phyloP scores from a whole-genome alignment of 2,888 invertebrate genomes.

The Pterostichus madidus region DNA sequence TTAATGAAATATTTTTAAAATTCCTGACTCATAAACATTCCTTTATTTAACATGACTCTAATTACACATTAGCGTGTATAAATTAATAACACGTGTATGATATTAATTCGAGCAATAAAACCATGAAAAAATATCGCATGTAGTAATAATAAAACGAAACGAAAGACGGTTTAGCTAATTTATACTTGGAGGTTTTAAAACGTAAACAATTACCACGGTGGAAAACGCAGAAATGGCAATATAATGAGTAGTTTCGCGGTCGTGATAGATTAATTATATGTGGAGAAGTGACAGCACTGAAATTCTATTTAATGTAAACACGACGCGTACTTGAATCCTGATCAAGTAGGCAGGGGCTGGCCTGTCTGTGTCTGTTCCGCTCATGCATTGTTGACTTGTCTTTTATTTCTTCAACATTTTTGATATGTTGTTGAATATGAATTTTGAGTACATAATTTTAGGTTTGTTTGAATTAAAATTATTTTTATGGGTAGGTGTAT shows the following conservation, averaged over 20 bases:
- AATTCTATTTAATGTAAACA: constrained; percentile 70
- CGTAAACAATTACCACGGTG: constrained; percentile 64
- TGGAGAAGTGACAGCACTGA: constrained; percentile 69
- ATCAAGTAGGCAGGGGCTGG: constrained; percentile 31
- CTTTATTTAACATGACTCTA: constrained; percentile 55
- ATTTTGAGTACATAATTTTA: constrained; percentile 49
- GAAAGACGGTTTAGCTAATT: constrained; percentile 59
- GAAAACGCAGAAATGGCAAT: constrained; percentile 66
- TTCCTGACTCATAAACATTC: constrained; percentile 29
- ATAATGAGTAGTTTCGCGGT: constrained; percentile 53
- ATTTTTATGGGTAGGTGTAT: constrained; percentile 38
- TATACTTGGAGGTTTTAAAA: constrained; percentile 61
- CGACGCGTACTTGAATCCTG: constrained; percentile 50
- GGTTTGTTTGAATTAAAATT: constrained; percentile 44
- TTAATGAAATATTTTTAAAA: constrained; percentile 48
- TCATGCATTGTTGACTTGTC: constrained; percentile 2
- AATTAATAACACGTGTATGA: constrained; percentile 59
- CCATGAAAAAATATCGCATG: constrained; percentile 1
- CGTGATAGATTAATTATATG: constrained; percentile 73
- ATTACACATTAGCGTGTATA: constrained; percentile 55
- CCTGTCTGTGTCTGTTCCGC: constrained; percentile 14
- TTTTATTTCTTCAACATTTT: constrained; percentile 1
- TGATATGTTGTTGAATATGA: constrained; percentile 43
- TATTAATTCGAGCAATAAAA: constrained; percentile 57
- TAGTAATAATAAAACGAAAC: constrained; percentile 56